Conservation (phyloP, 1,140 invertebrate genomes). For the Catajapyx aquilonaris region DNA sequence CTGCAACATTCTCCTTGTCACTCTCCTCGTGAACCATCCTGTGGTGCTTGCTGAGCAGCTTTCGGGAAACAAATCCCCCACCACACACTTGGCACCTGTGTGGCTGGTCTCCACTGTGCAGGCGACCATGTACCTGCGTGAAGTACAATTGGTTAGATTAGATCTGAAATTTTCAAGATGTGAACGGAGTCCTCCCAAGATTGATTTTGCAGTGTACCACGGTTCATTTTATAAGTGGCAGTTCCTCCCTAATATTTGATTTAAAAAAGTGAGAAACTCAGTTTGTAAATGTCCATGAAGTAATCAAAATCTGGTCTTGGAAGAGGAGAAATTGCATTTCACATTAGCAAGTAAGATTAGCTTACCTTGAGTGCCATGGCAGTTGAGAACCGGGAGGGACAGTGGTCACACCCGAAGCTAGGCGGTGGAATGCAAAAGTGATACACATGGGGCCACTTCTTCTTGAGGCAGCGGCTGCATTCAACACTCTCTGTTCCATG, state of each 20-base stretch:
- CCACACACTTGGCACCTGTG: constrained; percentile 48
- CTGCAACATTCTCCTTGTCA: no score
- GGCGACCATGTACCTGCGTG: no score
- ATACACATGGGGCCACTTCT: constrained; percentile 75
- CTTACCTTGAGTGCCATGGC: constrained; percentile 53
- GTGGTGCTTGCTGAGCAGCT: constrained; percentile 51
- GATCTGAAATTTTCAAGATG: no score
- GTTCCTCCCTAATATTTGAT: no score
- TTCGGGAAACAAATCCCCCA: constrained; percentile 59
- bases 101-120: constrained; percentile 45
- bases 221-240: no score
- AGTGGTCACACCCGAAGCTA: constrained; percentile 56
- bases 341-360: neutral
- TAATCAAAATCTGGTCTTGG: neutral
- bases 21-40: no score
- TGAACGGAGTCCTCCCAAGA: no score
- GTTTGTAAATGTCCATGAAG: no score
- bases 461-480: constrained; percentile 63
- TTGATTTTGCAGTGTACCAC: no score
- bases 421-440: constrained; percentile 65
- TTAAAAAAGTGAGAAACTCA: no score
- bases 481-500: constrained; percentile 66
- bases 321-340: neutral
- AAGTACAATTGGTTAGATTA: no score
- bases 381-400: constrained; percentile 42